Evolutionary conservation across 2,797 vertebrate genomes (phyloP).

Genomic region (Mergus octosetaceus): DNA sequence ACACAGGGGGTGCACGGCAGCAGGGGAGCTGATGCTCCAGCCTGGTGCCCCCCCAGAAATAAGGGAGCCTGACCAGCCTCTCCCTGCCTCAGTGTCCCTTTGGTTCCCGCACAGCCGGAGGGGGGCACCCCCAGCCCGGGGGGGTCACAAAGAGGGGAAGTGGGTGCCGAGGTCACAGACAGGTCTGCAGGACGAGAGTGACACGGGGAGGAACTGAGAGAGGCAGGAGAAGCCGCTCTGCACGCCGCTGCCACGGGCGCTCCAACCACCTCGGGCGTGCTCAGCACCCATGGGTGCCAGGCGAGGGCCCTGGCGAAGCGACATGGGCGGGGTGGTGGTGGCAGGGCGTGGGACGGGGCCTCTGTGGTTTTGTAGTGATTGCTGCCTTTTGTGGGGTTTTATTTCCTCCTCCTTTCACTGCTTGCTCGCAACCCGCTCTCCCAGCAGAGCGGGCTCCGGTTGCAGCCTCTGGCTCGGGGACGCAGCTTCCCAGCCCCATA

Average conservation of each 20-base stretch:
- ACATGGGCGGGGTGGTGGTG: background rate
- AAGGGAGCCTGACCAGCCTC: background rate
- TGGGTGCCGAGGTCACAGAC: rapidly evolving
- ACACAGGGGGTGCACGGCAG: background rate
- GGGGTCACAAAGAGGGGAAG: background rate
- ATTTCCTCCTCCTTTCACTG: background rate
- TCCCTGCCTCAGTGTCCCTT: conserved; percentile 8
- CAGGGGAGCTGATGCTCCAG: background rate
- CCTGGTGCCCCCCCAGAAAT: background rate
- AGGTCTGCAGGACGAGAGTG: background rate
- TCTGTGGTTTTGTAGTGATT: background rate
- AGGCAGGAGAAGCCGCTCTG: background rate
- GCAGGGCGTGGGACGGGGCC: no score
- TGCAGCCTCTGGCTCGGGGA: background rate
- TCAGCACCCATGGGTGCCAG: background rate
- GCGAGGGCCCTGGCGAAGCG: rapidly evolving
- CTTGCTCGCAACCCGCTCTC: background rate
- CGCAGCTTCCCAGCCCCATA: background rate
- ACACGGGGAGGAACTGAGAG: background rate
- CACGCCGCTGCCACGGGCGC: no score
- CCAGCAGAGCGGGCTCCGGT: background rate
- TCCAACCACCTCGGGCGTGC: no score
- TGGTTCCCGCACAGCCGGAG: rapidly evolving
- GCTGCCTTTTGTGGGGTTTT: background rate
- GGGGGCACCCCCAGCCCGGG: background rate